Evolutionary conservation across 2,888 invertebrate genomes (phyloP).

Genomic region (Acanthosepion pharaonis): DNA sequence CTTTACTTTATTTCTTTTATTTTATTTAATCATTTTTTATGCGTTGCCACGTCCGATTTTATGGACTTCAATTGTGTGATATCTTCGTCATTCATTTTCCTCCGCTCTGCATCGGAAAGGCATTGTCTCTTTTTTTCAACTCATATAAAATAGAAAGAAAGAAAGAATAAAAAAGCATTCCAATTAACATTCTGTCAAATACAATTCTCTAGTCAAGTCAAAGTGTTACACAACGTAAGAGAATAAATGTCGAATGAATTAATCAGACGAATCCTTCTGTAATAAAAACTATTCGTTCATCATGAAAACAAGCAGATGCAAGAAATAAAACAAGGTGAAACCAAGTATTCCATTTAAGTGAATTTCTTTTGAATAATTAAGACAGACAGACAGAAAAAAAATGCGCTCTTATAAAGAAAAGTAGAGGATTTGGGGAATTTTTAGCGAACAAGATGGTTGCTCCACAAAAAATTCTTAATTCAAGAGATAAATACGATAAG

Average conservation of each 20-base stretch:
- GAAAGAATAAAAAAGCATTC: too few species aligned
- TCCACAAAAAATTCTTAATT: too few species aligned
- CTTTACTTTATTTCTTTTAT: neutral
- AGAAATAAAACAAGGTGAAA: neutral
- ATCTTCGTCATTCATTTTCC: neutral
- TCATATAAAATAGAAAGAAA: neutral
- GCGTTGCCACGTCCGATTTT: neutral
- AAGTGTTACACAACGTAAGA: neutral
- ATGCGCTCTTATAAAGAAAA: too few species aligned
- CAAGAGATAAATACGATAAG: too few species aligned
- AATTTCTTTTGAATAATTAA: neutral
- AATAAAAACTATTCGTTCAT: neutral
- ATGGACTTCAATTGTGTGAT: neutral
- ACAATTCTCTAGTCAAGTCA: neutral
- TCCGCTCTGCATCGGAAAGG: neutral
- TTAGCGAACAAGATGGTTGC: too few species aligned
- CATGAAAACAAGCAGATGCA: neutral
- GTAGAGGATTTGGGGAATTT: too few species aligned
- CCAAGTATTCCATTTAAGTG: neutral
- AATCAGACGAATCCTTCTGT: neutral
- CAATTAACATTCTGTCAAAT: neutral
- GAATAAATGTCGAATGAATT: neutral
- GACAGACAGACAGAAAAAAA: neutral
- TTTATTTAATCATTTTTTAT: neutral
- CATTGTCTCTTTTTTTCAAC: neutral